These are phyloP conservation scores for Anoplophora glabripennis DNA, from an alignment of 1,140 invertebrate genomes.

Conservation along the genomic window DNA sequence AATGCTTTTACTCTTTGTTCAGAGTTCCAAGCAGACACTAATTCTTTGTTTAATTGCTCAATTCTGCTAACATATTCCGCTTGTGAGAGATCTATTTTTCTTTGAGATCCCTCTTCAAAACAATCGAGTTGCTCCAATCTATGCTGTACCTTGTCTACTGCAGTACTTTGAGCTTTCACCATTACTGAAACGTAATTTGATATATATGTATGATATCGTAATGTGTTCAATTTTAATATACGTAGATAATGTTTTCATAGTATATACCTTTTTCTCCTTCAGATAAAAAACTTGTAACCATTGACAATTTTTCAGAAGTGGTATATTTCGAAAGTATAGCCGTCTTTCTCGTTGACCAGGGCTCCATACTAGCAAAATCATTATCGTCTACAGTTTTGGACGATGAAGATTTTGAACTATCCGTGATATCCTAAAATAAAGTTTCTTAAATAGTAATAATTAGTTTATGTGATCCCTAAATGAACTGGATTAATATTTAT, in stretches of 20 bases:
- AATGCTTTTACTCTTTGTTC: constrained; percentile 94
- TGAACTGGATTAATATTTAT: too few relatives aligned
- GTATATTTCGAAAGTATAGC: constrained; percentile 84
- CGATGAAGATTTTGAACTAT: constrained; percentile 12
- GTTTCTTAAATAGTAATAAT: too few relatives aligned
- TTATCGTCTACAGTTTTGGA: constrained; percentile 24
- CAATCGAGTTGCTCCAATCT: constrained; percentile 92
- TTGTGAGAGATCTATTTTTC: constrained; percentile 85
- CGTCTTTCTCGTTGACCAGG: constrained; percentile 70
- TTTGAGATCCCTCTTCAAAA: constrained; percentile 85
- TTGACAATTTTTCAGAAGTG: constrained; percentile 86
- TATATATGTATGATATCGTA: too few relatives aligned
- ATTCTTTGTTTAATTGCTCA: constrained; percentile 84
- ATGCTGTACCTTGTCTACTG: constrained; percentile 88
- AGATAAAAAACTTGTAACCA: constrained; percentile 82
- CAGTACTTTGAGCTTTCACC: constrained; percentile 72
- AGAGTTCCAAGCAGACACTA: constrained; percentile 86
- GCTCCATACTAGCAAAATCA: constrained; percentile 54
- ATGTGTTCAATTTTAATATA: too few relatives aligned
- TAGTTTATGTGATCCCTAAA: too few relatives aligned
- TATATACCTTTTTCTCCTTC: constrained; percentile 73
- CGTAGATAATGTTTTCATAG: too few relatives aligned
- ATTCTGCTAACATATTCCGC: constrained; percentile 88
- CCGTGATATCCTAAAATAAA: constrained; percentile 18
- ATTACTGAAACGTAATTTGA: constrained; percentile 54